Percentiles rank a stretch among this genome's conserved stretches.
phyloP scores from a whole-genome alignment of 2,888 invertebrate species.

The Chaetogeoica ovagalla region DNA sequence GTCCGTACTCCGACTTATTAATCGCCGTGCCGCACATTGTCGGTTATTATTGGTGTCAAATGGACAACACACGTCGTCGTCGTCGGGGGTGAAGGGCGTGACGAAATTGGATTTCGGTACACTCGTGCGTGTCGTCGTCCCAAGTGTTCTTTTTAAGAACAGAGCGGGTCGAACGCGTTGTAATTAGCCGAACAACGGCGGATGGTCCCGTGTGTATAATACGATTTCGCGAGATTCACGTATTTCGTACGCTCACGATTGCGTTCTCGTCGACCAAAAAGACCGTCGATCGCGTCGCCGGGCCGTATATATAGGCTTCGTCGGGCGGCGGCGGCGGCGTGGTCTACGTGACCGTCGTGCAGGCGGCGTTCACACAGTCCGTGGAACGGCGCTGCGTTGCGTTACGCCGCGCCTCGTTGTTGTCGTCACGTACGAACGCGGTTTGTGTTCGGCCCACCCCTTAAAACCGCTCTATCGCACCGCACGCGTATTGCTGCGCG shows the following conservation, averaged over 20 bases:
- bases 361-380: constrained; percentile 30
- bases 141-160: too few relatives aligned
- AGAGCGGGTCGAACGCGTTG: too few relatives aligned
- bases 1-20: constrained; percentile 19
- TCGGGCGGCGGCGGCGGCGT: constrained; percentile 18
- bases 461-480: neutral
- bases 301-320: constrained; percentile 23
- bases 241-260: neutral
- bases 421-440: neutral
- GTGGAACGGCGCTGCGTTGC: neutral
- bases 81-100: too few relatives aligned
- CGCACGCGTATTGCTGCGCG: neutral
- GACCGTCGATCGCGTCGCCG: neutral
- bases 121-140: too few relatives aligned
- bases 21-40: constrained; percentile 40
- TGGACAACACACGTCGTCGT: too few relatives aligned
- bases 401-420: neutral
- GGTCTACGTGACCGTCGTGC: constrained; percentile 41
- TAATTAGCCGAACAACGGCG: too few relatives aligned
- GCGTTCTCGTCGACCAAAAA: neutral
- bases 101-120: neutral
- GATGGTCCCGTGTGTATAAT: too few relatives aligned
- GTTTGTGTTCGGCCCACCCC: neutral
- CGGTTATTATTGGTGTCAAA: too few relatives aligned
- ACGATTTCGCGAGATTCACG: neutral